These are phyloP conservation scores for Netelia inedita DNA, from an alignment of 2,888 invertebrate genomes.

Conservation along the genomic window DNA sequence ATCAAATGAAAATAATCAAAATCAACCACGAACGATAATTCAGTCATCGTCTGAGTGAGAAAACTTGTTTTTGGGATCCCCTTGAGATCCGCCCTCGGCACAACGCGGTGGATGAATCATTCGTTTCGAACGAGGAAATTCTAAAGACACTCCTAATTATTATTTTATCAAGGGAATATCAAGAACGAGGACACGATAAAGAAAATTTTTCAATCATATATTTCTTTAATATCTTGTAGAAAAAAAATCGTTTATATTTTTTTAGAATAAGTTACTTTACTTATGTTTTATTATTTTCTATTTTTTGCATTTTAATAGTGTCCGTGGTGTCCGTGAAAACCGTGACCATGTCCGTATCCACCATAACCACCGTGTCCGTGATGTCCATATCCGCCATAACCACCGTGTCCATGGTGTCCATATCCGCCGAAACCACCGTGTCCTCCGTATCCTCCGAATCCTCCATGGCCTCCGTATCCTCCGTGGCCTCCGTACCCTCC, in stretches of 20 bases:
- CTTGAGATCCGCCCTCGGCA: too few species aligned
- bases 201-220: background rate
- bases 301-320: slow-evolving; percentile 8
- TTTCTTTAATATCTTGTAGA: background rate
- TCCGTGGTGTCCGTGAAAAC: slow-evolving; percentile 75
- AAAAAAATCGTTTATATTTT: background rate
- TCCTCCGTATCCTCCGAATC: slow-evolving; percentile 33
- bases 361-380: slow-evolving; percentile 43
- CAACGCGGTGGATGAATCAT: too few species aligned
- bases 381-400: slow-evolving; percentile 71
- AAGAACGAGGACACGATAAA: too few species aligned
- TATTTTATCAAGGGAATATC: too few species aligned
- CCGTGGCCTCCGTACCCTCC: slow-evolving; percentile 38
- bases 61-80: too few species aligned
- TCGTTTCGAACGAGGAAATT: too few species aligned
- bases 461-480: slow-evolving; percentile 43
- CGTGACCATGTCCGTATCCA: slow-evolving; percentile 69
- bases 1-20: too few species aligned
- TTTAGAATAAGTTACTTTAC: background rate
- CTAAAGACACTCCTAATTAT: too few species aligned
- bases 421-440: slow-evolving; percentile 50
- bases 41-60: too few species aligned
- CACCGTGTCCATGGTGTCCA: slow-evolving; percentile 50
- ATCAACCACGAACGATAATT: too few species aligned
- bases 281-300: background rate